phyloP scores from a whole-genome alignment of 2,797 vertebrate genomes.

The Falco rusticolus region DNA sequence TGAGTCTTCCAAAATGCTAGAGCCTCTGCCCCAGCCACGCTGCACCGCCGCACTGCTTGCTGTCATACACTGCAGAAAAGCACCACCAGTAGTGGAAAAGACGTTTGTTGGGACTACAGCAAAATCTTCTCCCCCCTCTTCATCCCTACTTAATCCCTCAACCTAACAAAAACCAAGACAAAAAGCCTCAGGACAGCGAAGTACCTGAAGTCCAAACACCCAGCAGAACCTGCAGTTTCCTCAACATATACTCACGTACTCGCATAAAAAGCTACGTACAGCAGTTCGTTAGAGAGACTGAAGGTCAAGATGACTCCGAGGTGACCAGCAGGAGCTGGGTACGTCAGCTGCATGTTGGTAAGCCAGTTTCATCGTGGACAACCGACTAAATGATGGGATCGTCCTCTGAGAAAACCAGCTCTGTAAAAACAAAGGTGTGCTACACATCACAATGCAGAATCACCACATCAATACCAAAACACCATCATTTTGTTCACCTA shows the following conservation, averaged over 20 bases:
- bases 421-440: background rate
- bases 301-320: background rate
- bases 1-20: constrained; percentile 6
- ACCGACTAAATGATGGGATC: background rate
- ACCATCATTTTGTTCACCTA: background rate
- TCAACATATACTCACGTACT: background rate
- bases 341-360: background rate
- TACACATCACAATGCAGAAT: background rate
- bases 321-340: constrained; percentile 14
- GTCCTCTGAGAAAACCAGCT: background rate
- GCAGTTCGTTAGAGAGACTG: background rate
- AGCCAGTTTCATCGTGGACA: background rate
- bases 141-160: background rate
- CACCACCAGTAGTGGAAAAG: background rate
- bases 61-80: constrained; percentile 16
- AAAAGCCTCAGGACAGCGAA: constrained; percentile 8
- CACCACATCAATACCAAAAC: background rate
- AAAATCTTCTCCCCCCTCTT: background rate
- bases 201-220: background rate
- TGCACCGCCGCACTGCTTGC: constrained; percentile 23
- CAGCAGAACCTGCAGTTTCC: background rate
- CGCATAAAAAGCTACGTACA: background rate
- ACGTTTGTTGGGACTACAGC: background rate
- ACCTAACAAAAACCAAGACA: background rate
- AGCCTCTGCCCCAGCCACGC: constrained; percentile 49